These are phyloP conservation scores for Azorinus chamasolen DNA, from an alignment of 2,888 invertebrate genomes.

Conservation along the genomic window DNA sequence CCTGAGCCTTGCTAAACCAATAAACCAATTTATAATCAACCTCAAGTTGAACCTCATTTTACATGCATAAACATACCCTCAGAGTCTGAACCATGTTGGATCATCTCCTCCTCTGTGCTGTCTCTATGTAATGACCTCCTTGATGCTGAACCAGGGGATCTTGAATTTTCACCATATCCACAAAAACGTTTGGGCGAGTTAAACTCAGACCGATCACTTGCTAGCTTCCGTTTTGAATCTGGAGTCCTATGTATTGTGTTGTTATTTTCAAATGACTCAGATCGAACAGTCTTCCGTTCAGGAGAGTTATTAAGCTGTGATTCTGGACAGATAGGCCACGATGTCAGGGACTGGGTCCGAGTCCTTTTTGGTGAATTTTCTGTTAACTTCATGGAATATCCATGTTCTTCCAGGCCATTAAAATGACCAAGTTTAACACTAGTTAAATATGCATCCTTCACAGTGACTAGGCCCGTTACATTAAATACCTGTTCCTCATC, in stretches of 20 bases:
- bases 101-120: conserved; percentile 33
- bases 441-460: conserved; percentile 61
- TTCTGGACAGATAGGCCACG: conserved; percentile 7
- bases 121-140: conserved; percentile 1
- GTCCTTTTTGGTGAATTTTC: conserved; percentile 27
- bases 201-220: not conserved
- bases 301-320: conserved; percentile 1
- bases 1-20: no score
- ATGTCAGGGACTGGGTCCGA: conserved; percentile 12
- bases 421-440: conserved; percentile 64
- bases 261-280: conserved; percentile 13
- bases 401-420: conserved; percentile 57
- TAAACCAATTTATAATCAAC: no score
- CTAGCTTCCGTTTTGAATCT: conserved; percentile 8
- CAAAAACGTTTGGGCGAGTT: conserved; percentile 18
- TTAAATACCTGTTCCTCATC: conserved; percentile 58
- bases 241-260: conserved; percentile 8
- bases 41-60: no score
- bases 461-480: conserved; percentile 55
- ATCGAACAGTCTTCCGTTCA: conserved; percentile 2
- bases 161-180: conserved; percentile 2
- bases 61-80: conserved; percentile 46
- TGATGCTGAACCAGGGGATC: conserved; percentile 14
- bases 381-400: conserved; percentile 27
- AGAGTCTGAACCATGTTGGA: conserved; percentile 52